Percentiles rank a stretch among this genome's conserved stretches.
Evolutionary conservation across 2,888 invertebrate genomes (phyloP).

Genomic region (Syrista parreyssii): DNA sequence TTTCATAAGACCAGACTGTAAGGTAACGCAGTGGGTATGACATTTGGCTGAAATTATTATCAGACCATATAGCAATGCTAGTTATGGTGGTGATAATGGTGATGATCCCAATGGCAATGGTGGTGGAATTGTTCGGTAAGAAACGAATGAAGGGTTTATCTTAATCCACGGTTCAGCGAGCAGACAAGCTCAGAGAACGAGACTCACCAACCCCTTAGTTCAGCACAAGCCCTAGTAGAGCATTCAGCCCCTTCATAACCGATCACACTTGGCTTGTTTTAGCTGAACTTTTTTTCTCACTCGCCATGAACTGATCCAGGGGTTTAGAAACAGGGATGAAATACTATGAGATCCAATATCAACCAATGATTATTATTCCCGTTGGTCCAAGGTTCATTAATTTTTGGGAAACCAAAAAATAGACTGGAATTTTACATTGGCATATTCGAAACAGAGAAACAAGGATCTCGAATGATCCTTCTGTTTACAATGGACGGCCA

Average conservation of each 20-base stretch:
- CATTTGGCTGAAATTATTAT: background rate
- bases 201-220: conserved; percentile 27
- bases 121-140: conserved; percentile 53
- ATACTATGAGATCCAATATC: background rate
- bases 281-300: conserved; percentile 42
- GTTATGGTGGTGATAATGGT: background rate
- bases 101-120: background rate
- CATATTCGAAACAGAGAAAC: conserved; percentile 2
- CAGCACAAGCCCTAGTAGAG: conserved; percentile 31
- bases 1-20: background rate
- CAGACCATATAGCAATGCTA: background rate
- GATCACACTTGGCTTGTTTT: conserved; percentile 60
- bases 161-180: conserved; percentile 63
- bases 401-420: background rate
- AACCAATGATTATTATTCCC: background rate
- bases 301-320: background rate
- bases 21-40: background rate
- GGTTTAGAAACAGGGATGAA: background rate
- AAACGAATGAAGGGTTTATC: conserved; percentile 65
- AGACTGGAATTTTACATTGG: background rate
- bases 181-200: conserved; percentile 52
- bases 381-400: background rate
- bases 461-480: background rate
- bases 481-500: background rate
- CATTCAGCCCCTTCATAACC: conserved; percentile 45